phyloP scores from a whole-genome alignment of 2,797 vertebrate species.

The Euthynnus affinis region DNA sequence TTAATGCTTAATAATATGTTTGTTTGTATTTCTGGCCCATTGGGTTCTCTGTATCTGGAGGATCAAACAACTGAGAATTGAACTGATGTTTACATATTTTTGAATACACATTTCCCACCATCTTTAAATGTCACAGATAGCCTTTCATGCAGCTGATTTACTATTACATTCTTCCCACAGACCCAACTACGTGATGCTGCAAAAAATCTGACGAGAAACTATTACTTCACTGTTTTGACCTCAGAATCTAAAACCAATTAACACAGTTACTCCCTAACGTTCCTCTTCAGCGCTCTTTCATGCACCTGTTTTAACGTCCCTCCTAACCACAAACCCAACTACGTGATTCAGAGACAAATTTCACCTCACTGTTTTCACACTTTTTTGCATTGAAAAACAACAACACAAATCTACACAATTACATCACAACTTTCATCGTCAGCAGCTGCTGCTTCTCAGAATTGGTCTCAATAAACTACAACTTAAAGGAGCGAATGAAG shows the following conservation, averaged over 20 bases:
- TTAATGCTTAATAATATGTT: not conserved
- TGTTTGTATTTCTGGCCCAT: not conserved
- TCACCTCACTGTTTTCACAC: not conserved
- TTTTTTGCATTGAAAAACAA: not conserved
- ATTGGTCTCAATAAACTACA: not conserved
- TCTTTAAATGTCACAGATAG: not conserved
- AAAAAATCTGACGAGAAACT: too few species aligned
- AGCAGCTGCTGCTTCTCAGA: not conserved
- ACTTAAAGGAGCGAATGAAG: too few species aligned
- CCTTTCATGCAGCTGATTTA: too few species aligned
- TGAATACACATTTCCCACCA: not conserved
- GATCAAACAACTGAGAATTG: conserved; percentile 19
- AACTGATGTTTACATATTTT: conserved; percentile 5
- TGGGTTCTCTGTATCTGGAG: conserved; percentile 12
- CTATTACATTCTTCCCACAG: too few species aligned
- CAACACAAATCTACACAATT: not conserved
- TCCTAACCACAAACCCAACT: not conserved
- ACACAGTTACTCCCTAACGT: too few species aligned
- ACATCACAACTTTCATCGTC: not conserved
- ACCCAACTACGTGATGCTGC: too few species aligned
- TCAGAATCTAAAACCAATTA: too few species aligned
- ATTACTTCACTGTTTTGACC: too few species aligned
- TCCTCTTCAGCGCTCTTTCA: too few species aligned
- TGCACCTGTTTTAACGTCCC: too few species aligned
- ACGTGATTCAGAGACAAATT: not conserved